Percentiles rank a stretch among this genome's conserved stretches.
Evolutionary conservation across 2,797 vertebrate species (phyloP).

Genomic region (Lophotriccus pileatus): DNA sequence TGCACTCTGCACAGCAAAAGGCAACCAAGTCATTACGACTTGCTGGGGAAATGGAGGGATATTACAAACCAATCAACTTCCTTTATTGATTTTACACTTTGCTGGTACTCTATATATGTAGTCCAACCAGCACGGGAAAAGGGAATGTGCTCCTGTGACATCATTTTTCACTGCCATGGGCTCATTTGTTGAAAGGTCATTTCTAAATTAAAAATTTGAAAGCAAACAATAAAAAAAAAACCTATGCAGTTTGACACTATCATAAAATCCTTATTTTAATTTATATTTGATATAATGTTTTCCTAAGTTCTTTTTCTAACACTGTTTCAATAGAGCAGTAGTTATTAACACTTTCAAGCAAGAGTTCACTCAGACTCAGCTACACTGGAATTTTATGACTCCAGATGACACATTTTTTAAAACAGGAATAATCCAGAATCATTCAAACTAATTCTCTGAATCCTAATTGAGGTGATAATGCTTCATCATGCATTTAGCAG

Average conservation of each 20-base stretch:
- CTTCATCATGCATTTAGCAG: not conserved
- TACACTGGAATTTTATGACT: not conserved
- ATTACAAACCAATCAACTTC: constrained; percentile 57
- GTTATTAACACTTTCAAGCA: not conserved
- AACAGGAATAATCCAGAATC: not conserved
- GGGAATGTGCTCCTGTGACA: not conserved
- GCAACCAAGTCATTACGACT: constrained; percentile 41
- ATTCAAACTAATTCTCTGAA: not conserved
- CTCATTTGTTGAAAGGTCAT: constrained; percentile 23
- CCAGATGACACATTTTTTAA: not conserved
- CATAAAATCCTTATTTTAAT: not conserved
- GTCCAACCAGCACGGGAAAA: not conserved
- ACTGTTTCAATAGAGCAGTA: not conserved
- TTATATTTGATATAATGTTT: not conserved
- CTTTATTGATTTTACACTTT: constrained; percentile 51
- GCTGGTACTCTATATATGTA: not conserved
- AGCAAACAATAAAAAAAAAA: not conserved
- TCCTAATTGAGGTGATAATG: not conserved
- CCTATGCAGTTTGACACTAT: not conserved
- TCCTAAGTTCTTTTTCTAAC: not conserved
- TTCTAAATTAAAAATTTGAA: constrained; percentile 31
- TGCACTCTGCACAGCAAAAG: not conserved
- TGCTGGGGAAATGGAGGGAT: constrained; percentile 45
- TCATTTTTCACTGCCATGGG: not conserved
- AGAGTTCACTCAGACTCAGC: not conserved